A percentile compares a stretch with the other conserved stretches of the same genome.
These are phyloP conservation scores for Yponomeuta evonymella DNA, from an alignment of 2,888 invertebrate genomes.

Conservation along the genomic window DNA sequence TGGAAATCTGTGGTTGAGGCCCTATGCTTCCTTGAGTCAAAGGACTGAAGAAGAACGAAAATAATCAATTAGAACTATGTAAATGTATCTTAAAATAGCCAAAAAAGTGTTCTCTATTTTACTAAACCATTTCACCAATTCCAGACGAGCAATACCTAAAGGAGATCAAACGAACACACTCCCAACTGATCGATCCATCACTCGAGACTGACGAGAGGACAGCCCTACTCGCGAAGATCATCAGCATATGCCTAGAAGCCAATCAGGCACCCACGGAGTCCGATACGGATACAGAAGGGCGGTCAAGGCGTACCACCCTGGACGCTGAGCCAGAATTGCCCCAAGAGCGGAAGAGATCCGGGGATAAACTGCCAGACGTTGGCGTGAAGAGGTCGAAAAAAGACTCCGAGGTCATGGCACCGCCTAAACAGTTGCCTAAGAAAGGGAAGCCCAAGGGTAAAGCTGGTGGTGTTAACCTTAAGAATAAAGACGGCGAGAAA, in stretches of 20 bases:
- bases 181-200: slow-evolving; percentile 45
- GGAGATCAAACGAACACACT: slow-evolving; percentile 44
- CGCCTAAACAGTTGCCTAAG: slow-evolving; percentile 14
- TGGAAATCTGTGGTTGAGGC: no score
- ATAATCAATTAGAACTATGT: no score
- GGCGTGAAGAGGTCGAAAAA: neutral
- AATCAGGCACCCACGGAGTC: neutral
- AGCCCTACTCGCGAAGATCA: slow-evolving; percentile 45
- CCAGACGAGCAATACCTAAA: slow-evolving; percentile 54
- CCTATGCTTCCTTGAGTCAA: no score
- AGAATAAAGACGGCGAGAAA: slow-evolving; percentile 16
- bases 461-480: neutral
- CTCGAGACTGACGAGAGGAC: slow-evolving; percentile 54
- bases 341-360: neutral
- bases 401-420: slow-evolving; percentile 14
- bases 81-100: no score
- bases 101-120: neutral
- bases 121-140: neutral
- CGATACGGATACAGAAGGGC: neutral
- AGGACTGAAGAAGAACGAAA: no score
- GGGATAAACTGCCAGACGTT: neutral
- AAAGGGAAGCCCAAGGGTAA: neutral
- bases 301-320: neutral
- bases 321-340: slow-evolving; percentile 30
- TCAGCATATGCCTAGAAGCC: slow-evolving; percentile 50